phyloP scores from a whole-genome alignment of 2,113 vertebrate species.

The Cygnus buccinator region DNA sequence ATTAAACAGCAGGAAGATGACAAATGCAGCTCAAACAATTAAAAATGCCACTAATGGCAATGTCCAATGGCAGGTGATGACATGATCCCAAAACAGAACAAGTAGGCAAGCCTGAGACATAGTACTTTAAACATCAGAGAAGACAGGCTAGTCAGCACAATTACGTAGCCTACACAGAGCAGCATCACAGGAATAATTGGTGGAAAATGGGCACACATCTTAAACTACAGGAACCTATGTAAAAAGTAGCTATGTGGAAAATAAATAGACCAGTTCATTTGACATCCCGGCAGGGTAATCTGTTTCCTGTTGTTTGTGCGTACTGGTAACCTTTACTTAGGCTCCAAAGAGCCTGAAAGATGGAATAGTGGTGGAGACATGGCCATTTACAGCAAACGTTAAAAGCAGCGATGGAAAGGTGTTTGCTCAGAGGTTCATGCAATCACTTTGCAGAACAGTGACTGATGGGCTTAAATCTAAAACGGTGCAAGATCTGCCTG shows the following conservation, averaged over 20 bases:
- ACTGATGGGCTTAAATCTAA: background rate
- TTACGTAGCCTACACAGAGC: background rate
- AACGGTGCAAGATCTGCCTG: background rate
- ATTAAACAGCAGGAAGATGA: background rate
- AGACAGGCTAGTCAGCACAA: background rate
- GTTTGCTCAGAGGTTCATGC: rapidly evolving
- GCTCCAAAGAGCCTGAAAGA: background rate
- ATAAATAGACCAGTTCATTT: background rate
- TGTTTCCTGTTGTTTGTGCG: background rate
- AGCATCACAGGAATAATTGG: background rate
- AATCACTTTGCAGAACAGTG: background rate
- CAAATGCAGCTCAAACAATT: background rate
- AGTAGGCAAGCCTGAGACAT: background rate
- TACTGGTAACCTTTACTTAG: background rate
- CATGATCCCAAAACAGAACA: background rate
- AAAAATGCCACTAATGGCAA: background rate
- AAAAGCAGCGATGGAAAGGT: background rate
- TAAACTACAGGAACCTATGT: background rate
- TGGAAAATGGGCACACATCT: background rate
- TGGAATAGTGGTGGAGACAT: background rate
- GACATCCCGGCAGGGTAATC: background rate
- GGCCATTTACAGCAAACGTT: background rate
- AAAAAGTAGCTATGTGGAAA: background rate
- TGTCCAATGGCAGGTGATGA: background rate
- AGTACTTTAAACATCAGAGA: background rate